Percentiles rank a stretch among this genome's conserved stretches.
Evolutionary conservation across 2,888 invertebrate species (phyloP).

Genomic region (Sylvicola cinctus): DNA sequence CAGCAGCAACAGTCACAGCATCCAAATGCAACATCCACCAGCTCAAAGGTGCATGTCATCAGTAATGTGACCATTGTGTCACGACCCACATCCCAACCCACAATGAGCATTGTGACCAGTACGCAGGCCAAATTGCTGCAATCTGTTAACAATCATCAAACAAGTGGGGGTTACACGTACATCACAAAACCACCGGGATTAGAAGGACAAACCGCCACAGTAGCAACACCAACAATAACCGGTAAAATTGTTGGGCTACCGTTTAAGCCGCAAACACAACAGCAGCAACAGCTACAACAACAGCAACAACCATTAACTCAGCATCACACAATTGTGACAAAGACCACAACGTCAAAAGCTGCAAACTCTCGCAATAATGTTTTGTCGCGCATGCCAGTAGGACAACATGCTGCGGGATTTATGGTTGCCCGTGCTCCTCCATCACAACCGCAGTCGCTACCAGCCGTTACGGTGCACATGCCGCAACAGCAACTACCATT

Average conservation of each 20-base stretch:
- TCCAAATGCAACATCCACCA: slow-evolving; percentile 7
- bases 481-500: too few relatives aligned
- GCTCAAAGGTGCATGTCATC: slow-evolving; percentile 19
- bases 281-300: slow-evolving; percentile 6
- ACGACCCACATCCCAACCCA: slow-evolving; percentile 12
- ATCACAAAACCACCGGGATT: not conserved
- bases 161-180: slow-evolving; percentile 1
- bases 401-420: too few relatives aligned
- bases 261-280: slow-evolving; percentile 9
- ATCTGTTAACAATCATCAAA: slow-evolving; percentile 1
- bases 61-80: slow-evolving; percentile 23
- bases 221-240: slow-evolving; percentile 1
- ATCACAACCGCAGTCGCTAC: too few relatives aligned
- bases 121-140: slow-evolving; percentile 16
- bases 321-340: not conserved
- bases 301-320: not conserved
- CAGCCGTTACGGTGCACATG: too few relatives aligned
- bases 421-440: too few relatives aligned
- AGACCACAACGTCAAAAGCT: slow-evolving; percentile 2
- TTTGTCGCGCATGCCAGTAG: too few relatives aligned
- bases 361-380: not conserved
- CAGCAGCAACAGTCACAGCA: slow-evolving; percentile 6
- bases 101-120: slow-evolving; percentile 9
- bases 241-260: not conserved
- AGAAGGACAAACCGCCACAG: not conserved